Evolutionary conservation across 2,888 invertebrate genomes (phyloP), one percentile per base, ranked within the genome.

Genomic region (Toxonevra muliebris): DNA sequence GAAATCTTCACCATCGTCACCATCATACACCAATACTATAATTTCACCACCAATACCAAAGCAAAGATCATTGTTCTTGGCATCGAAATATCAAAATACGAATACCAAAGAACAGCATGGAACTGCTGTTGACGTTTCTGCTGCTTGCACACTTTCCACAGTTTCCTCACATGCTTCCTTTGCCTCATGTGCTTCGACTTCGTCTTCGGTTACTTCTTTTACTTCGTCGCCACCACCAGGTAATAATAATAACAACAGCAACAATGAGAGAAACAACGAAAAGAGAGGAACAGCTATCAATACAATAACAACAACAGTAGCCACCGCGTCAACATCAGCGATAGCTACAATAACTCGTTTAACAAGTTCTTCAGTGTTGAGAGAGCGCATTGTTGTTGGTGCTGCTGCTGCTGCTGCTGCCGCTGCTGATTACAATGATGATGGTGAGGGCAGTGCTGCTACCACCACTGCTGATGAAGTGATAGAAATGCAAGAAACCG

Each of bases 41-140:
- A 20, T n/a, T 3, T 13, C 42, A 62, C n/a, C 15, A 41, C 59
- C 65, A 53, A 71, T 75, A 75, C 80, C 78, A 79, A 76, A 74
- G 73, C 74, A 72, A 69, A 71, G 75, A 75, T 75, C 75, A 69
- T 67, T 71, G 53, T 68, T 68, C 65, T 63, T 66, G 64, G 59
- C 74, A 72, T 17, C 72, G 66, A 45, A 72, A 66, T 58, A 59
- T 30, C 30, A 30, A 30, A 30, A 30, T n/a, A 11, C 48, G 48
- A 48, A 78, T 80, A 80, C 79, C 77, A 79, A 79, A 79, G 79
- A 80, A 79, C 59, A 50, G 48, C 61, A 77, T 80, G 79, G 77
- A 80, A 80, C 45, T 30, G 30, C 3, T 30, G 30, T 30, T 30
- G 30, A 2, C 30, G 30, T 7, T 7, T 2, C 30, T 30, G 30